These are phyloP conservation scores for Stenopsyche tienmushanensis DNA, from an alignment of 1,140 invertebrate species.

Conservation along the genomic window DNA sequence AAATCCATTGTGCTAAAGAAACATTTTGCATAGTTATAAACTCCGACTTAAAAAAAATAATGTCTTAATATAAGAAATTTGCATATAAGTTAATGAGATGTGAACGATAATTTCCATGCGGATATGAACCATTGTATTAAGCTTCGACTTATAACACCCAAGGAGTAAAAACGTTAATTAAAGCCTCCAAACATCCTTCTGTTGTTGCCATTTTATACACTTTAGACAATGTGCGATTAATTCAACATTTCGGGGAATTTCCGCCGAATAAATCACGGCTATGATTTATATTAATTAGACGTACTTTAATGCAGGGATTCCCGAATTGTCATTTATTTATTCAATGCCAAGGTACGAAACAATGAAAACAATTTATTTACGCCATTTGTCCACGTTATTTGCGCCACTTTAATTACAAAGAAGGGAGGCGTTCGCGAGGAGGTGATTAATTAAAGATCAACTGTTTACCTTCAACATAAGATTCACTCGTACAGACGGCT, in stretches of 20 bases:
- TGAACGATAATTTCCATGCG: not conserved
- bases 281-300: too few relatives aligned
- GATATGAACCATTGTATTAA: not conserved
- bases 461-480: too few relatives aligned
- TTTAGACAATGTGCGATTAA: too few relatives aligned
- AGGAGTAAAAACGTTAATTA: not conserved
- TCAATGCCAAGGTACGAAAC: not conserved
- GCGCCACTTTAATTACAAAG: not conserved
- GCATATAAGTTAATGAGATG: not conserved
- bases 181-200: too few relatives aligned
- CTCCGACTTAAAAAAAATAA: too few relatives aligned
- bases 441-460: not conserved
- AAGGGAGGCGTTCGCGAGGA: not conserved
- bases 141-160: not conserved
- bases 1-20: too few relatives aligned
- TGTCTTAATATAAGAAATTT: slow-evolving; percentile 3
- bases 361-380: not conserved
- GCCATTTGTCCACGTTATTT: not conserved
- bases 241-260: too few relatives aligned
- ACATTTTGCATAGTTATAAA: too few relatives aligned
- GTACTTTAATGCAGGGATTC: not conserved
- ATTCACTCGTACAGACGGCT: too few relatives aligned
- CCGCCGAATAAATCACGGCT: too few relatives aligned
- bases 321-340: not conserved
- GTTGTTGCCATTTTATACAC: too few relatives aligned